Conservation (phyloP, 1,140 invertebrate species). For the Drosophila repletoides region DNA sequence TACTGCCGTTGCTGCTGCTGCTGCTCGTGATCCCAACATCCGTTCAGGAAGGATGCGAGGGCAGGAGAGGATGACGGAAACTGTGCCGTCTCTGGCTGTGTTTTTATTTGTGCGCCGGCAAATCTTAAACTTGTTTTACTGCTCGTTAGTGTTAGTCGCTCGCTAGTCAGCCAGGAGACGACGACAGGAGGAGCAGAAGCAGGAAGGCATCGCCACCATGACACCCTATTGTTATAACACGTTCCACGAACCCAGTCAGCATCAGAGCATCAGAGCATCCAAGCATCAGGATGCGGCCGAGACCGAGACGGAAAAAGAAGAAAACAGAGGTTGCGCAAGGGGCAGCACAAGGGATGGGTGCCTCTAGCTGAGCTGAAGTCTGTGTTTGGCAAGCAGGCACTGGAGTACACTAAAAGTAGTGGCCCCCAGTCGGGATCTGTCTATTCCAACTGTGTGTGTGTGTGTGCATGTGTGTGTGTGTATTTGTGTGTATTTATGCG, state of each 20-base stretch:
- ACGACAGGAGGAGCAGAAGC: not conserved
- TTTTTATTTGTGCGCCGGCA: conserved; percentile 75
- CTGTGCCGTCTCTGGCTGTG: conserved; percentile 31
- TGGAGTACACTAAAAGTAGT: conserved; percentile 61
- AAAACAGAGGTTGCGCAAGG: not conserved
- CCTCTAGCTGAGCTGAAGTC: conserved; percentile 42
- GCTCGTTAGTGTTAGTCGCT: conserved; percentile 76
- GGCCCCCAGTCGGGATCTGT: conserved; percentile 1
- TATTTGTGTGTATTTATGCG: conserved; percentile 40
- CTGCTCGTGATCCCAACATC: too few species aligned
- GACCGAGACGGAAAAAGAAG: conserved; percentile 25
- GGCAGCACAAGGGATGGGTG: too few species aligned
- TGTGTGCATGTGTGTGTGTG: not conserved
- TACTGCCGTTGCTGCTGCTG: conserved; percentile 36
- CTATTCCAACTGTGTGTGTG: not conserved
- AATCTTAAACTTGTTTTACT: conserved; percentile 81
- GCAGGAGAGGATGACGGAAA: not conserved
- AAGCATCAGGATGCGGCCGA: not conserved
- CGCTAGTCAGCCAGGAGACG: conserved; percentile 27
- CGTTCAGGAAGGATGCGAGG: not conserved
- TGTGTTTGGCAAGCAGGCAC: conserved; percentile 66
- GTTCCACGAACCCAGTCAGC: conserved; percentile 60
- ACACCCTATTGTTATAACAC: conserved; percentile 79
- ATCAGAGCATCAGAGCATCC: not conserved
- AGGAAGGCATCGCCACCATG: conserved; percentile 20